Conservation (phyloP, 2,888 invertebrate species). For the Melieria picta region DNA sequence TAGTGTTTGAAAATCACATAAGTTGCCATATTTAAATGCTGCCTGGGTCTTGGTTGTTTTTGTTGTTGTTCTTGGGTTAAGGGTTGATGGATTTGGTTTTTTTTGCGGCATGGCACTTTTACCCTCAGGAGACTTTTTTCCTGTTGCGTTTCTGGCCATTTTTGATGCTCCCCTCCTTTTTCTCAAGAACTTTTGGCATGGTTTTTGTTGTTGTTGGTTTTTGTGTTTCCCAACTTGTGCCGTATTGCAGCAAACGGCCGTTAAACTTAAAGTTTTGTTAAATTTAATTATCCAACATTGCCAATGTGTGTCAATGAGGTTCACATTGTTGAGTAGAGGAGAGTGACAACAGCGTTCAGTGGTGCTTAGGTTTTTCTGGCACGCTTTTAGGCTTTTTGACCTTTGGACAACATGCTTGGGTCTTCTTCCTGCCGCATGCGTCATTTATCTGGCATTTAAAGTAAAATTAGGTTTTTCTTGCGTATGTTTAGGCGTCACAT, state of each 20-base stretch:
- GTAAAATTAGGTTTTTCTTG: constrained; percentile 12
- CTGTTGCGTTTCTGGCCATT: too few relatives aligned
- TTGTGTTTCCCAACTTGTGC: neutral
- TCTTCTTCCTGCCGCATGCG: neutral
- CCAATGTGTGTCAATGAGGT: too few relatives aligned
- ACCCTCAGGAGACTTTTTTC: neutral
- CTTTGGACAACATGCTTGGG: too few relatives aligned
- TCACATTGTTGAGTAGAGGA: too few relatives aligned
- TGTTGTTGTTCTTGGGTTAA: neutral
- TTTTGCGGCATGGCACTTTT: neutral
- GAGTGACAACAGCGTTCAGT: too few relatives aligned
- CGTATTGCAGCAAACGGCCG: neutral
- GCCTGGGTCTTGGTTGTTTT: neutral
- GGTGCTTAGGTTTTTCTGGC: too few relatives aligned
- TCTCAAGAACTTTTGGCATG: neutral
- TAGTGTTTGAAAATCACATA: too few relatives aligned
- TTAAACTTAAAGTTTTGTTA: too few relatives aligned
- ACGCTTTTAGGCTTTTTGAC: too few relatives aligned
- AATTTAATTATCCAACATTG: too few relatives aligned
- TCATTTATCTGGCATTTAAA: constrained; percentile 4
- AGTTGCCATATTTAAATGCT: too few relatives aligned
- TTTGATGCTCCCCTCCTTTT: too few relatives aligned
- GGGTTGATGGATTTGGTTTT: neutral
- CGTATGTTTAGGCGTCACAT: constrained; percentile 1
- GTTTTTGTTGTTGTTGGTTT: neutral